Percentiles rank a stretch among this genome's conserved stretches.
Evolutionary conservation across 2,888 invertebrate genomes (phyloP).

Genomic region (Saturnia pavonia): DNA sequence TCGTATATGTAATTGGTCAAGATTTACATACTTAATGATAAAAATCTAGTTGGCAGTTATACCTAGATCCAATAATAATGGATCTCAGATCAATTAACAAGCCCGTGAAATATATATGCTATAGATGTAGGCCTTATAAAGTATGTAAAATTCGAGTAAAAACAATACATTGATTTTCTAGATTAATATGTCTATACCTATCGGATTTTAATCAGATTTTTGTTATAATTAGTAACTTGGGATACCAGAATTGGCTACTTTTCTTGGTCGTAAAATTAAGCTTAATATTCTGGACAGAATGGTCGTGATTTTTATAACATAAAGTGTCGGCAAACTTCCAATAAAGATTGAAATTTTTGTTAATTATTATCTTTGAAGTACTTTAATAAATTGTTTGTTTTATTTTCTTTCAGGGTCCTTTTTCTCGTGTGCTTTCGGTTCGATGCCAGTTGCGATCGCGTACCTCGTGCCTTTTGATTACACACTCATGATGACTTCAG

Average conservation of each 20-base stretch:
- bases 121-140: not conserved
- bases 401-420: constrained; percentile 84
- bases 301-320: no score
- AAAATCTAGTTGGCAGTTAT: not conserved
- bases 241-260: not conserved
- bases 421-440: constrained; percentile 92
- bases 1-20: not conserved
- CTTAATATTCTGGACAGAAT: not conserved
- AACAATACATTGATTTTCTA: not conserved
- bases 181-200: not conserved
- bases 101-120: no score
- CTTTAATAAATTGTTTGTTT: not conserved
- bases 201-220: not conserved
- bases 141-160: not conserved
- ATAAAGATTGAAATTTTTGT: no score
- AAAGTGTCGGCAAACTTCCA: no score
- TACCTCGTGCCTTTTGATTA: constrained; percentile 94
- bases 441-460: constrained; percentile 90
- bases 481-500: constrained; percentile 92
- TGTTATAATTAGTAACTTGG: not conserved
- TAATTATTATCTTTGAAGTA: no score
- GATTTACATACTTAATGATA: not conserved
- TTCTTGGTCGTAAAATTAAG: not conserved
- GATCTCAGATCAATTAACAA: no score
- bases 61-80: no score